Percentiles rank a stretch among this genome's conserved stretches.
Conservation (phyloP, 2,113 vertebrate species). For the Platycercus adscitus region DNA sequence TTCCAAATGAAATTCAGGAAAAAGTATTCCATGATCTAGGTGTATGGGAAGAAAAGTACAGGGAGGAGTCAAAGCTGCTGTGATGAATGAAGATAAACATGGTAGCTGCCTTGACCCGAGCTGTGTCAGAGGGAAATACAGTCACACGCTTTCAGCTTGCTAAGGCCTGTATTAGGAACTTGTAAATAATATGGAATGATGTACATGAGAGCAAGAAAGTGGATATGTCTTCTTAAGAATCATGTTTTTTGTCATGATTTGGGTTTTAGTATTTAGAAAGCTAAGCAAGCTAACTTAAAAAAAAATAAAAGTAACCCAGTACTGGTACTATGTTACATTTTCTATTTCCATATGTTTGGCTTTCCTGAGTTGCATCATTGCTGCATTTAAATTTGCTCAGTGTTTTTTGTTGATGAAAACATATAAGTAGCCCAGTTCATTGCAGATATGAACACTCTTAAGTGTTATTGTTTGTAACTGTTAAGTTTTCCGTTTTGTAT, state of each 20-base stretch:
- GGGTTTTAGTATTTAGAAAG: neutral
- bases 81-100: neutral
- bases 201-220: rapidly evolving
- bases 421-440: neutral
- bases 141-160: neutral
- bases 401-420: neutral
- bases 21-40: neutral
- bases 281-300: neutral
- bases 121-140: neutral
- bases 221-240: neutral
- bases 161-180: neutral
- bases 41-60: neutral
- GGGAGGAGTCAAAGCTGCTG: neutral
- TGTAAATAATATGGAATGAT: neutral
- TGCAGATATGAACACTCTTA: neutral
- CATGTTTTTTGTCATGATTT: neutral
- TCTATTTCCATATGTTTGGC: neutral
- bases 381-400: neutral
- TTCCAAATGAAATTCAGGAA: neutral
- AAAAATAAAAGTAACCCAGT: neutral
- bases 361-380: neutral
- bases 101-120: neutral
- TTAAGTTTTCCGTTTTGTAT: neutral
- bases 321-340: neutral
- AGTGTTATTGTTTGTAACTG: neutral